Evolutionary conservation across 2,113 vertebrate genomes (phyloP), one percentile per base, ranked within the genome.

Genomic region (Boulengeromyrus knoepffleri): DNA sequence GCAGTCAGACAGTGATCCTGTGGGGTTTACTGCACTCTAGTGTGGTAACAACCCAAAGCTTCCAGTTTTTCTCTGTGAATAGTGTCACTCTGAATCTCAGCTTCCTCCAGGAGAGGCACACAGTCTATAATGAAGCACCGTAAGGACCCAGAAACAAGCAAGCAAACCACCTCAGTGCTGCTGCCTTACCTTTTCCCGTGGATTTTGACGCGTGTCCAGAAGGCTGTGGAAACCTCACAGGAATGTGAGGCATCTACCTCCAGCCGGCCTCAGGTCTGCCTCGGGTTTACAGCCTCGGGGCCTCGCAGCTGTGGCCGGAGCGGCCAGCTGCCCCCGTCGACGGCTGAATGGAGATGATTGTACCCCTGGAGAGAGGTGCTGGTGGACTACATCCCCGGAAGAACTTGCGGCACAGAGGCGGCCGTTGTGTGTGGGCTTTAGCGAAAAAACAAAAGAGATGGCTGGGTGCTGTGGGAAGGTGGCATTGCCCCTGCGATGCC

Each of bases 1-100:
- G 1, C 88, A 89, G 45, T 36, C 90, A 9, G 80, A 1, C 87
- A 42, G 85, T 9, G n/a, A 87, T 87, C 49, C 31, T 39, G 83
- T 66, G 70, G 27, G 39, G 84, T n/a, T 77, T 85, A 74, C 19
- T 36, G 49, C 39, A 62, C 88, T 89, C 24, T 85, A 74, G 84
- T 84, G 91, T 46, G 42, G 24, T 53, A 17, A 88, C 91, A 4
- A 19, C 90, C 88, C 86, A 24, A 53, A 27, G 47, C 15, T 3
- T 39, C 52, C 0, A 85, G 62, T 91, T 89, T 46, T 21, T 21
- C 56, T 85, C 52, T 87, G n/a, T 27, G 86, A 15, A 1, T 17
- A 53, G n/a, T 85, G 88, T 91, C 90, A 90, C 84, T 89, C 87
- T 91, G 88, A 90, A 89, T 92, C 88, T 66, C 6, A 21, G 90